Evolutionary conservation across 1,140 invertebrate species (phyloP).

Genomic region (Lutraria rhynchaena): DNA sequence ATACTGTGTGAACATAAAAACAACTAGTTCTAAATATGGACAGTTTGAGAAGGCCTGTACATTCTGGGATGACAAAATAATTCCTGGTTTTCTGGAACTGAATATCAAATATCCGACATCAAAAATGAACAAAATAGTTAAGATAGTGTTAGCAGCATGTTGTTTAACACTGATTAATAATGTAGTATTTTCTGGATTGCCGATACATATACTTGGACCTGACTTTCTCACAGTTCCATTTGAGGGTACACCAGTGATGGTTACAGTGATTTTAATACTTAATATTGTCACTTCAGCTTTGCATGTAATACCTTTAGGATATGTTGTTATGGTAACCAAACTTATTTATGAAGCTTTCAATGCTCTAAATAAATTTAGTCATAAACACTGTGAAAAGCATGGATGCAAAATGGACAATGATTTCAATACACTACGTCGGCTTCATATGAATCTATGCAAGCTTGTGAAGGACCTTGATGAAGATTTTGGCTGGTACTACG

Average conservation of each 20-base stretch:
- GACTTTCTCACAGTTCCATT: not conserved
- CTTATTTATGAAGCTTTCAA: not conserved
- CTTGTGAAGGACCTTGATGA: conserved; percentile 38
- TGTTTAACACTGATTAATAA: not conserved
- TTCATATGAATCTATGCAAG: conserved; percentile 34
- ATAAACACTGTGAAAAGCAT: not conserved
- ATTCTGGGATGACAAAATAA: conserved; percentile 17
- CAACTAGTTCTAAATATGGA: conserved; percentile 11
- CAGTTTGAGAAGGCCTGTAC: not conserved
- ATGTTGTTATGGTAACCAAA: not conserved
- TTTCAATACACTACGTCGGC: conserved; percentile 30
- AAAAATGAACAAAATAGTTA: not conserved
- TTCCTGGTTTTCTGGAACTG: conserved; percentile 1
- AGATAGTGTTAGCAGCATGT: not conserved
- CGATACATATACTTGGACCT: not conserved
- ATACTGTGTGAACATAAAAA: not conserved
- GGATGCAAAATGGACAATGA: not conserved
- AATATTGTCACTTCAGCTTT: not conserved
- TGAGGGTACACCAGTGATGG: not conserved
- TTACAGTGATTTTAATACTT: not conserved
- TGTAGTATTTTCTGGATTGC: not conserved
- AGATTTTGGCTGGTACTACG: conserved; percentile 32
- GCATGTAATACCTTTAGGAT: not conserved
- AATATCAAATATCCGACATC: not conserved
- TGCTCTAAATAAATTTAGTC: not conserved